Evolutionary conservation across 1,140 invertebrate species (phyloP), one percentile per base, ranked within the genome.

Genomic region (Calephelis nemesis): DNA sequence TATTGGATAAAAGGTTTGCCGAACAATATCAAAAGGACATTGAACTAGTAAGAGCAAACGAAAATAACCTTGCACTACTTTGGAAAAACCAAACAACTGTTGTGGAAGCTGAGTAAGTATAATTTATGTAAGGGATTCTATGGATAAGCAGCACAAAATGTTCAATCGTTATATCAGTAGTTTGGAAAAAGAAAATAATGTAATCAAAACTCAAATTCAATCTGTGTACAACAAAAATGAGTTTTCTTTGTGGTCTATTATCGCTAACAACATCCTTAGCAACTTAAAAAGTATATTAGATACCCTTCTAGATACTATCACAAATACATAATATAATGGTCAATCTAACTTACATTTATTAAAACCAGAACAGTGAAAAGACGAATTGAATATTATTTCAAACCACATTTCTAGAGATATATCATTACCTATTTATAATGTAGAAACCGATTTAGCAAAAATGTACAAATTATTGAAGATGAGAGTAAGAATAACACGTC

Each of bases 1-100:
- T 77, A 8, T 54, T 75, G 7, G 75, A 79, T 64, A 49, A 68
- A 4, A 70, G 65, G 7, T 77, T 79, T 47, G 72, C 72, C 0
- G 70, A 79, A 65, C 63, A 79, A 52, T 79, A 77, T 62, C n/a
- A n/a, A n/a, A n/a, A n/a, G n/a, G n/a, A n/a, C n/a, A n/a, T n/a
- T n/a, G n/a, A n/a, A n/a, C n/a, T n/a, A n/a, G n/a, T n/a, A n/a
- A n/a, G n/a, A n/a, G n/a, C n/a, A n/a, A n/a, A n/a, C n/a, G n/a
- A n/a, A 49, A 52, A 68, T n/a, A 73, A 74, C 63, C n/a, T 79
- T 4, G n/a, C n/a, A n/a, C n/a, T n/a, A n/a, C n/a, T n/a, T n/a
- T n/a, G n/a, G n/a, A n/a, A n/a, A n/a, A n/a, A 19, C 62, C 49
- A 9, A 15, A 60, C 12, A 39, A 12, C 30, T 60, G 39, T 12